phyloP scores from a whole-genome alignment of 2,888 invertebrate genomes.

The Ceriagrion tenellum region DNA sequence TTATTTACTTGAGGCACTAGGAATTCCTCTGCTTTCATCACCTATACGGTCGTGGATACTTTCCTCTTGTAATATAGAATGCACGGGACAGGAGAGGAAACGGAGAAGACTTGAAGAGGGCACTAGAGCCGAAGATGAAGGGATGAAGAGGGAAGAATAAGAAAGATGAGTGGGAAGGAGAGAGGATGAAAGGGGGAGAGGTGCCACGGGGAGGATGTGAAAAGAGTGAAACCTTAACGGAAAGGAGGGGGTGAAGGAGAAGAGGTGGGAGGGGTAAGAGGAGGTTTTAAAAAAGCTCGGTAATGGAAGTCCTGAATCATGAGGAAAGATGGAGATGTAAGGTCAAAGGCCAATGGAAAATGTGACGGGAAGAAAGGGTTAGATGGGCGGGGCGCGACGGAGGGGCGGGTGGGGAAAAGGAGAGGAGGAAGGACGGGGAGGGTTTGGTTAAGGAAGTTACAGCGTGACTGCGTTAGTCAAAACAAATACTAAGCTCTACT shows the following conservation, averaged over 20 bases:
- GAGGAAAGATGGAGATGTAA: constrained; percentile 22
- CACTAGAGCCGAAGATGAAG: neutral
- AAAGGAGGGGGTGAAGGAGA: neutral
- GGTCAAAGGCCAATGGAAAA: constrained; percentile 58
- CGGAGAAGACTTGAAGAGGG: too few species aligned
- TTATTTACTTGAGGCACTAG: too few species aligned
- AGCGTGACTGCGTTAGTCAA: too few species aligned
- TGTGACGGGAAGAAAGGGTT: constrained; percentile 6
- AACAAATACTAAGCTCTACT: too few species aligned
- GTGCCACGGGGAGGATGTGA: neutral
- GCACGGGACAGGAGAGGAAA: too few species aligned
- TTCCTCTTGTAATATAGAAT: too few species aligned
- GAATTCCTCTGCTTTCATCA: too few species aligned
- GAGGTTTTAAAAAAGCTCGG: constrained; percentile 74
- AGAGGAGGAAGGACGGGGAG: neutral
- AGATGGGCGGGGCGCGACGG: neutral
- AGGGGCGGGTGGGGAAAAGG: neutral
- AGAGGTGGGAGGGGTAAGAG: constrained; percentile 69
- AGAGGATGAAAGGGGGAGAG: neutral
- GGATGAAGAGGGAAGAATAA: neutral
- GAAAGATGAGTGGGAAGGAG: neutral
- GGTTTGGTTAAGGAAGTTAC: too few species aligned
- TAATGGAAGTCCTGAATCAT: constrained; percentile 53
- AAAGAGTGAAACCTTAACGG: neutral
- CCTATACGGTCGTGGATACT: too few species aligned